These are phyloP conservation scores for Sebastes wilsoni DNA, from an alignment of 2,797 vertebrate species.

Conservation along the genomic window DNA sequence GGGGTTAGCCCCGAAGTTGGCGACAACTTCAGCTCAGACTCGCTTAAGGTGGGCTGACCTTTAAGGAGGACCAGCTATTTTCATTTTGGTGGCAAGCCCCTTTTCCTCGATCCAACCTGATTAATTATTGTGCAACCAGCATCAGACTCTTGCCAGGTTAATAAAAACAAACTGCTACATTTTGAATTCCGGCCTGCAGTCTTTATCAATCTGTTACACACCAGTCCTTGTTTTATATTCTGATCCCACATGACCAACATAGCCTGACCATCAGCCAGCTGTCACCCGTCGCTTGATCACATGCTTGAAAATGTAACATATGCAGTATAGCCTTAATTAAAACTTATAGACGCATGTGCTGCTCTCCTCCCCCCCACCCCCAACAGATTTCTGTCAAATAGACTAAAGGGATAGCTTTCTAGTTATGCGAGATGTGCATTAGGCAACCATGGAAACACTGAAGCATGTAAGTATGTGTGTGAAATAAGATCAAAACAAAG, in stretches of 20 bases:
- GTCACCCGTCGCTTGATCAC: not conserved
- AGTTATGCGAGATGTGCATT: not conserved
- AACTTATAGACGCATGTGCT: not conserved
- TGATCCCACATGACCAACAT: not conserved
- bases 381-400: not conserved
- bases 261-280: not conserved
- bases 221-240: not conserved
- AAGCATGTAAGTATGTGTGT: not conserved
- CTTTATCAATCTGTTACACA: not conserved
- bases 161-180: not conserved
- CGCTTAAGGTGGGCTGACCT: not conserved
- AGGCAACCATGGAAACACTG: conserved; percentile 20
- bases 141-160: not conserved
- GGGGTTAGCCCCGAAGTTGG: no score
- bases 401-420: not conserved
- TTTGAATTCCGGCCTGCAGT: not conserved
- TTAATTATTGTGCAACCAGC: not conserved
- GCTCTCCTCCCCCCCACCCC: fast-evolving
- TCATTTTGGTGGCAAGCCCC: no score
- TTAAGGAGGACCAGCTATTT: no score
- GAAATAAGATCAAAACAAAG: conserved; percentile 35
- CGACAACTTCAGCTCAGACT: not conserved
- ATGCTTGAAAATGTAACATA: not conserved
- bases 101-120: not conserved
- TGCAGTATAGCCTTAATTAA: not conserved